phyloP scores from a whole-genome alignment of 2,888 invertebrate genomes.

The Lasioglossum vierecki region DNA sequence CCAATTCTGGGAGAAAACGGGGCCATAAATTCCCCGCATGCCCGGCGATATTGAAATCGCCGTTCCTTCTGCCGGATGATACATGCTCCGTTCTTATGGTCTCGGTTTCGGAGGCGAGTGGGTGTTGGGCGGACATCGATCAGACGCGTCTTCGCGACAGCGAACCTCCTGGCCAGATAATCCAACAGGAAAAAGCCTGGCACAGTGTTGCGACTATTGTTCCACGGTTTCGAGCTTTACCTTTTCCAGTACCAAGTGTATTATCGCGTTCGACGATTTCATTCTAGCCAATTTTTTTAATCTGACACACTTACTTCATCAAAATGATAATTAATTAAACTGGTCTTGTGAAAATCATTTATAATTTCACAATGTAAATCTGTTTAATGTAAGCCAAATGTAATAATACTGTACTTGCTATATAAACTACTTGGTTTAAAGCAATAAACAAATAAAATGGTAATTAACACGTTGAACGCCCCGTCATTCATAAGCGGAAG shows the following conservation, averaged over 20 bases:
- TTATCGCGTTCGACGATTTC: neutral
- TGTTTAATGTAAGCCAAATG: no score
- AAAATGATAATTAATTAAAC: no score
- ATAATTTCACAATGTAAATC: no score
- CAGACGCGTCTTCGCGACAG: conserved; percentile 29
- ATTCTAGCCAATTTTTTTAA: neutral
- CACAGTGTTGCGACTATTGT: neutral
- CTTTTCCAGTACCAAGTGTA: neutral
- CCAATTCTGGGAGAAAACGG: conserved; percentile 46
- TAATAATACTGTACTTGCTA: no score
- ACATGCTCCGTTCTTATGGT: conserved; percentile 57
- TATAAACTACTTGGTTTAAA: no score
- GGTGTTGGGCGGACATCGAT: conserved; percentile 59
- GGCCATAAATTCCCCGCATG: conserved; percentile 61
- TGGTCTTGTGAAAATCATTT: no score
- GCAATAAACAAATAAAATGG: no score
- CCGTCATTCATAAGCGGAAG: no score
- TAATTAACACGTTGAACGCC: no score
- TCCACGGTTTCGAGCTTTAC: neutral
- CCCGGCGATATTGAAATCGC: conserved; percentile 69
- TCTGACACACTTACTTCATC: neutral
- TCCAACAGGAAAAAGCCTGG: neutral
- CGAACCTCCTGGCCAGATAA: neutral
- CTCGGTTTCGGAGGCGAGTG: conserved; percentile 9
- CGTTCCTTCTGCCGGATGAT: conserved; percentile 53